Evolutionary conservation across 1,140 invertebrate species (phyloP), one percentile per base, ranked within the genome.

Genomic region (Saxidomus purpurata): DNA sequence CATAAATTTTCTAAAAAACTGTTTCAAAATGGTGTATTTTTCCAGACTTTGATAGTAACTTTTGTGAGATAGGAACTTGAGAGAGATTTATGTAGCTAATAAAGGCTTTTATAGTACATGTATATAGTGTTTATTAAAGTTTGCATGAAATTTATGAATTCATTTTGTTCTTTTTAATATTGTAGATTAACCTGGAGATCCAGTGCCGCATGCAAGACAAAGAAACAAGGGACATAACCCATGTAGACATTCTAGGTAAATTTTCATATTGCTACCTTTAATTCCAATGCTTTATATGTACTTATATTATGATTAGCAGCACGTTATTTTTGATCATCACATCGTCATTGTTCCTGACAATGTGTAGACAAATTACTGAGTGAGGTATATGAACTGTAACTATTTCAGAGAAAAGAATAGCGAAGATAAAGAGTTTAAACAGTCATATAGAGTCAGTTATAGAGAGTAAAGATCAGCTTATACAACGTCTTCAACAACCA

Each of bases 401-500:
- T 88, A 25, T 90, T 91, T 69, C 89, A 94, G 94, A 93, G 63
- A 82, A 83, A 17, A 93, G 90, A 81, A 92, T 92, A 25, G 82
- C 90, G 15, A 87, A 92, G 52, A 80, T 93, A 43, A 92, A 92
- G 38, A 84, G 85, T 63, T 74, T 94, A 25, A 93, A 92, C 61
- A 91, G 79, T 31, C 92, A 94, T 77, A 79, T 94, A 15, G 91
- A 94, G 85, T 89, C 86, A 47, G 91, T 94, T 3, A 92, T 93
- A n/a, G 89, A 91, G 55, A 92, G 89, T 71, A 94, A 94, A 87
- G 90, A 92, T 40, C 90, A 89, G 67, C 49, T 94, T n/a, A 86
- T 93, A 34, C 87, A 87, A 17, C 80, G 92, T 47, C 77, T 94
- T 38, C 94, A 94, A 86, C 92, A 93, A 59, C 94, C 94, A 40